These are phyloP conservation scores for Danio aesculapii DNA, from an alignment of 2,797 vertebrate species.

Conservation along the genomic window DNA sequence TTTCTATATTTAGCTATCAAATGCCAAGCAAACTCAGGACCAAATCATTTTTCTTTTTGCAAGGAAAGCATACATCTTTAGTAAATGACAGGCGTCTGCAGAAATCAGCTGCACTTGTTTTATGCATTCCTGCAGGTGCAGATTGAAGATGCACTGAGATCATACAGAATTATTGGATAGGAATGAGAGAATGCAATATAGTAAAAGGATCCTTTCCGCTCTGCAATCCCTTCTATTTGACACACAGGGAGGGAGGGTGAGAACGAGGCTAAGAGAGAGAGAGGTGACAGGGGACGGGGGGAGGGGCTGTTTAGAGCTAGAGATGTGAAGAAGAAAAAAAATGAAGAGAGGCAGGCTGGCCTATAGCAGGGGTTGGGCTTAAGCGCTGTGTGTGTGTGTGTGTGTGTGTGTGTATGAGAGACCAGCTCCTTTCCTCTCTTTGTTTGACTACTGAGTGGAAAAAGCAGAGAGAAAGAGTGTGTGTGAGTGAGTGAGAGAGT, in stretches of 20 bases:
- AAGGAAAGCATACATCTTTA: neutral
- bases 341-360: constrained; percentile 76
- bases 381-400: constrained; percentile 60
- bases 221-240: constrained; percentile 81
- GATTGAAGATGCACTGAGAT: constrained; percentile 5
- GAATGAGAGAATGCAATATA: constrained; percentile 24
- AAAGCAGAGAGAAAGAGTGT: constrained; percentile 75
- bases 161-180: constrained; percentile 33
- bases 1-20: no score
- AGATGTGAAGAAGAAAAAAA: constrained; percentile 68
- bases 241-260: constrained; percentile 44
- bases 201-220: constrained; percentile 73
- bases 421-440: constrained; percentile 85
- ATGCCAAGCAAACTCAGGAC: no score
- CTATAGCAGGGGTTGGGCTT: constrained; percentile 80
- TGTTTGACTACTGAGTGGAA: constrained; percentile 85
- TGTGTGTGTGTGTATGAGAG: constrained; percentile 61
- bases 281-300: constrained; percentile 70
- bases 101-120: neutral
- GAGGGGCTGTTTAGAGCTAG: constrained; percentile 73
- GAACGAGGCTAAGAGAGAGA: constrained; percentile 61
- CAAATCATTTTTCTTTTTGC: neutral
- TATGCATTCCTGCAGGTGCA: neutral
- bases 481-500: constrained; percentile 59
- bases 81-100: neutral